A percentile compares a stretch with the other conserved stretches of the same genome.
These are phyloP conservation scores for Spatulosminthurus flaviceps DNA, from an alignment of 2,888 invertebrate genomes.

Conservation along the genomic window DNA sequence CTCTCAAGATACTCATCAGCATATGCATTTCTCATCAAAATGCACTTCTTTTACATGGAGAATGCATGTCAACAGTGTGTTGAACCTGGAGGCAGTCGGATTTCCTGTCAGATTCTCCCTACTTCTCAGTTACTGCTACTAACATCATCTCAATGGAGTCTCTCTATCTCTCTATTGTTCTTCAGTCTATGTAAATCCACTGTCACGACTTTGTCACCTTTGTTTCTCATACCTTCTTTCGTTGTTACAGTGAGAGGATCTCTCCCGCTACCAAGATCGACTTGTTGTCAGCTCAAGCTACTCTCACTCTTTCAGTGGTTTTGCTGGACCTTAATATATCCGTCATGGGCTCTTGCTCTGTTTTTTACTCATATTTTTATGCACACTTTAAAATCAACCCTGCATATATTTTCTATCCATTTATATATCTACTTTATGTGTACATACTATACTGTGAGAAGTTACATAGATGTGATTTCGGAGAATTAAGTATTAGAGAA, in stretches of 20 bases:
- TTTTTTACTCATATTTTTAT: neutral
- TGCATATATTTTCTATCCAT: too few species aligned
- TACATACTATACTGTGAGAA: too few species aligned
- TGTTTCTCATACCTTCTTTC: slow-evolving; percentile 22
- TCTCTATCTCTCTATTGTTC: neutral
- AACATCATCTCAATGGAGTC: neutral
- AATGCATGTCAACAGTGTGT: too few species aligned
- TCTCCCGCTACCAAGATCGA: slow-evolving; percentile 25
- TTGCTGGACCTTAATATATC: neutral
- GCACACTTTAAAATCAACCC: too few species aligned
- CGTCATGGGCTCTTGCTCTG: neutral
- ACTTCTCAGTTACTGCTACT: neutral
- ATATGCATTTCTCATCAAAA: neutral
- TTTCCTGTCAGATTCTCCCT: neutral
- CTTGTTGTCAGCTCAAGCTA: slow-evolving; percentile 18
- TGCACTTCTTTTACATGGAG: too few species aligned
- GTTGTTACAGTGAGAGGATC: too few species aligned
- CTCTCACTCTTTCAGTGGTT: slow-evolving; percentile 2
- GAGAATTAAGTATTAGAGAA: too few species aligned
- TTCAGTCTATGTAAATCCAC: slow-evolving; percentile 33
- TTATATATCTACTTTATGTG: too few species aligned
- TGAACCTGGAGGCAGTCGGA: too few species aligned
- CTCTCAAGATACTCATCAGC: neutral
- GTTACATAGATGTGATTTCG: too few species aligned
- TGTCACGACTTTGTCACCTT: slow-evolving; percentile 56